phyloP scores from a whole-genome alignment of 2,888 invertebrate genomes.

The Auanema sp. region DNA sequence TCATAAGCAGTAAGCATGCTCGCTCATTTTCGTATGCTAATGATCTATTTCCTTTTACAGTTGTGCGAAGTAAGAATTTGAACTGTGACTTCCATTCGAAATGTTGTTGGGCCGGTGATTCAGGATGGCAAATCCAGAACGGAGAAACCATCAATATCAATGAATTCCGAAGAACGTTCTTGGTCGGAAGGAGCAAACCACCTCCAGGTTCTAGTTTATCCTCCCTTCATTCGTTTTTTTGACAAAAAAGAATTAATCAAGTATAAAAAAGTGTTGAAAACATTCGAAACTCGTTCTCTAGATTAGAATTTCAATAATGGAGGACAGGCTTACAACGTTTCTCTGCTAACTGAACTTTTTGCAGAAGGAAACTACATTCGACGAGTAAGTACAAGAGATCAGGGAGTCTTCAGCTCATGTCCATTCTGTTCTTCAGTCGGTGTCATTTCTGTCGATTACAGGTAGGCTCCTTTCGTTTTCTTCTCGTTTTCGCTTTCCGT shows the following conservation, averaged over 20 bases:
- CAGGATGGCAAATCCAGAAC: constrained; percentile 28
- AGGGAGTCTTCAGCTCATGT: constrained; percentile 33
- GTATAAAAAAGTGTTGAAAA: too few species aligned
- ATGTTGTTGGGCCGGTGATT: constrained; percentile 40
- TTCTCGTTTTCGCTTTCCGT: too few species aligned
- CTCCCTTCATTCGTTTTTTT: too few species aligned
- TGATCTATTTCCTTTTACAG: too few species aligned
- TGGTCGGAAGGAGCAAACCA: constrained; percentile 38
- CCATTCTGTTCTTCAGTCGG: constrained; percentile 35
- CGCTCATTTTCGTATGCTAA: too few species aligned
- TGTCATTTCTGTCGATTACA: constrained; percentile 31
- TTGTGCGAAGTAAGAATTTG: constrained; percentile 11
- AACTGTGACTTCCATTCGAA: constrained; percentile 35
- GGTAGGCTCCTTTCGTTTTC: constrained; percentile 21
- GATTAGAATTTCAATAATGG: constrained; percentile 8
- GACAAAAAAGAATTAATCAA: too few species aligned
- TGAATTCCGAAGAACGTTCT: constrained; percentile 44
- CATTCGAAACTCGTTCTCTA: too few species aligned
- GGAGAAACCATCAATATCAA: constrained; percentile 34
- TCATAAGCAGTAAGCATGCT: too few species aligned
- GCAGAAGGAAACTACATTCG: constrained; percentile 31
- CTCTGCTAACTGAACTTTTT: constrained; percentile 1
- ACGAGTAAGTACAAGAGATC: constrained; percentile 25
- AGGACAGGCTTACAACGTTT: not conserved
- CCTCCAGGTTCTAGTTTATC: constrained; percentile 34